These are phyloP conservation scores for Forbesichthys agassizii DNA, from an alignment of 2,113 vertebrate species.

Conservation along the genomic window DNA sequence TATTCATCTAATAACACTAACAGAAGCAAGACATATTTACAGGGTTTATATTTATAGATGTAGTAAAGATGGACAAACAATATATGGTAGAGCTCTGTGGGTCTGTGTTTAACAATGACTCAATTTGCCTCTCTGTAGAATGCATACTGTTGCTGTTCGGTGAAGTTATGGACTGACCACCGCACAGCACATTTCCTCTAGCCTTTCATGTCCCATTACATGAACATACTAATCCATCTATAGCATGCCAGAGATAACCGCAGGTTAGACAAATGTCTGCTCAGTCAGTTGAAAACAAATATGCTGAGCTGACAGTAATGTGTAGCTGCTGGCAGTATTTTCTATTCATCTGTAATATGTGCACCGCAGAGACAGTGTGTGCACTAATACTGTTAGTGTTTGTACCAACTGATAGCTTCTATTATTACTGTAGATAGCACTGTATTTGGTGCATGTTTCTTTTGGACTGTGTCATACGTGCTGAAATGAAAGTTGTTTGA, in stretches of 20 bases:
- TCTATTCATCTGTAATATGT: constrained; percentile 18
- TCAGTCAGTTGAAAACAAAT: constrained; percentile 37
- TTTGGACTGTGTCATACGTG: neutral
- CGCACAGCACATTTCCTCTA: constrained; percentile 19
- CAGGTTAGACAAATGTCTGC: constrained; percentile 23
- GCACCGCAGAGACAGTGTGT: neutral
- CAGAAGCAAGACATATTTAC: too few relatives aligned
- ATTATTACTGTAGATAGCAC: constrained; percentile 9
- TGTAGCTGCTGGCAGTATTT: constrained; percentile 32
- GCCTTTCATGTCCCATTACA: constrained; percentile 43
- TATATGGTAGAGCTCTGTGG: constrained; percentile 24
- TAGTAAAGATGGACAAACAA: constrained; percentile 8
- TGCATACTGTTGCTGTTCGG: constrained; percentile 30
- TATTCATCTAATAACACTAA: neutral
- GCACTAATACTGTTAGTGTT: constrained; percentile 13
- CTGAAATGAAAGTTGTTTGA: constrained; percentile 31
- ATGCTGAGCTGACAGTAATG: constrained; percentile 36
- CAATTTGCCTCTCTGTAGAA: constrained; percentile 20
- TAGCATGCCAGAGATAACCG: constrained; percentile 26
- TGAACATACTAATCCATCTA: constrained; percentile 44
- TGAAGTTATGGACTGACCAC: constrained; percentile 34
- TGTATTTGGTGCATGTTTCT: neutral
- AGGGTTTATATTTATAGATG: too few relatives aligned
- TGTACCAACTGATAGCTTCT: constrained; percentile 15
- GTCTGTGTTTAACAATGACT: constrained; percentile 42